These are phyloP conservation scores for Gallirallus australis DNA, from an alignment of 2,797 vertebrate genomes.

Conservation along the genomic window DNA sequence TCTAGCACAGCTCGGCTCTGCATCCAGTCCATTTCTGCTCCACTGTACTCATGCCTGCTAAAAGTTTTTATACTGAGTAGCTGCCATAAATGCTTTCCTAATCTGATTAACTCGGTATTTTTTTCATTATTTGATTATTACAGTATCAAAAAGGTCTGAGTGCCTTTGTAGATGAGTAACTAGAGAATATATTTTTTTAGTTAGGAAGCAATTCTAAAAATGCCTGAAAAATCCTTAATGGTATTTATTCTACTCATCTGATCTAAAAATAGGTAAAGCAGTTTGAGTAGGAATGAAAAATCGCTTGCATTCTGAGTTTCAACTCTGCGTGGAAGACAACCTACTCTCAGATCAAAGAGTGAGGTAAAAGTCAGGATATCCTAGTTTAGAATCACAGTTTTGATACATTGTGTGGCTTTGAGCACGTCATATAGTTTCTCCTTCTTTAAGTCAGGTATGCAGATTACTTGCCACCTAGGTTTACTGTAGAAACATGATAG, in stretches of 20 bases:
- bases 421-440: neutral
- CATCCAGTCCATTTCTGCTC: neutral
- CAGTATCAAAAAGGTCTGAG: neutral
- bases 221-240: slow-evolving; percentile 26
- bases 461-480: neutral
- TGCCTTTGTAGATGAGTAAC: neutral
- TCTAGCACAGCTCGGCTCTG: neutral
- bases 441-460: neutral
- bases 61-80: neutral
- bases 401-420: neutral
- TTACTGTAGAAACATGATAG: neutral
- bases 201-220: slow-evolving; percentile 6
- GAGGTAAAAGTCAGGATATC: slow-evolving; percentile 25
- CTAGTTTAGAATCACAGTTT: neutral
- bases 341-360: slow-evolving; percentile 35
- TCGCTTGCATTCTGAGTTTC: neutral
- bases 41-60: neutral
- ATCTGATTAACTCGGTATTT: slow-evolving; percentile 2
- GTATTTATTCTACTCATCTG: slow-evolving; percentile 59
- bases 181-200: slow-evolving; percentile 14
- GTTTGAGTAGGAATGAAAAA: slow-evolving; percentile 43
- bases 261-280: slow-evolving; percentile 60
- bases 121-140: slow-evolving; percentile 42
- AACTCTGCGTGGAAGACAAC: slow-evolving; percentile 4
- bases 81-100: slow-evolving; percentile 28